A percentile compares a stretch with the other conserved stretches of the same genome.
phyloP scores from a whole-genome alignment of 2,888 invertebrate genomes.

The Lottia scabra region DNA sequence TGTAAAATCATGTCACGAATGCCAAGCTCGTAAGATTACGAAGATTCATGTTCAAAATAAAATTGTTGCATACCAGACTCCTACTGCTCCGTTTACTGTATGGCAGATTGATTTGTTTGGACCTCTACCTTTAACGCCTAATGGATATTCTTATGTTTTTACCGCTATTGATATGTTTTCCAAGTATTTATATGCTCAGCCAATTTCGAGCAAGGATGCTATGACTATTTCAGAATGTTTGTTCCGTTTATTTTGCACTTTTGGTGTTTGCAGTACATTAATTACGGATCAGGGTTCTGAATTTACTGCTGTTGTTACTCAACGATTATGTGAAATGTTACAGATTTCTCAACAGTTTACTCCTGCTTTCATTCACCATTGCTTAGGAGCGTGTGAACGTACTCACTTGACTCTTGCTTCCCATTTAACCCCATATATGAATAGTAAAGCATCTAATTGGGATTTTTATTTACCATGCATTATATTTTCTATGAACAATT shows the following conservation, averaged over 20 bases:
- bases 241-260: slow-evolving; percentile 13
- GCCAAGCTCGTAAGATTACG: slow-evolving; percentile 22
- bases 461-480: slow-evolving; percentile 21
- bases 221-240: slow-evolving; percentile 13
- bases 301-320: slow-evolving; percentile 8
- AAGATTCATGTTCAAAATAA: slow-evolving; percentile 9
- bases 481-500: slow-evolving; percentile 23
- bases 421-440: slow-evolving; percentile 23
- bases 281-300: slow-evolving; percentile 10
- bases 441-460: slow-evolving; percentile 16
- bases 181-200: slow-evolving; percentile 8
- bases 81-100: slow-evolving; percentile 17
- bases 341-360: neutral
- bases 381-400: slow-evolving; percentile 27
- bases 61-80: slow-evolving; percentile 20
- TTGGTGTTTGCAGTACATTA: slow-evolving; percentile 20
- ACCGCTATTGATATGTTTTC: slow-evolving; percentile 20
- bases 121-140: slow-evolving; percentile 10
- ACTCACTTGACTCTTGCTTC: slow-evolving; percentile 25
- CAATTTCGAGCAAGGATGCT: slow-evolving; percentile 16
- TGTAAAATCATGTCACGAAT: slow-evolving; percentile 19
- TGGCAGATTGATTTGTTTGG: slow-evolving; percentile 27
- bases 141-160: slow-evolving; percentile 16
- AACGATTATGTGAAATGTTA: neutral
- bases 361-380: slow-evolving; percentile 24